Base-by-base conservation (phyloP, 2,113 vertebrate species). In the Carollia perspicillata region DNA sequence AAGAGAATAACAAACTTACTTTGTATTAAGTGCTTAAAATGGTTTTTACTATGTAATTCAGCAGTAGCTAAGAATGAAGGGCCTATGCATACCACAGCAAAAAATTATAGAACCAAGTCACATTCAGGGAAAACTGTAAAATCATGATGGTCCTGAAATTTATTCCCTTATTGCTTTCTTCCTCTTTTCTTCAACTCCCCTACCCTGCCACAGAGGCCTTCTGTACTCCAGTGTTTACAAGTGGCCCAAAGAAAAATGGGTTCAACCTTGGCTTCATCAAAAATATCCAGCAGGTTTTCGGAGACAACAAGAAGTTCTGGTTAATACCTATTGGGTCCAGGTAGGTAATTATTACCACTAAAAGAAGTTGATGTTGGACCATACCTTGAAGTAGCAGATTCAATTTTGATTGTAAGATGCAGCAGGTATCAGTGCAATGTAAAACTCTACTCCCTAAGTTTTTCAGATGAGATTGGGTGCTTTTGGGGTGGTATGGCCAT, bases 201-300 rank as follows among this genome's bases (percentile, higher is more conserved):
- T 91, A n/a, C 65, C 85, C 92, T 20, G 51, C 44, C 95, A 23
- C 94, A 99, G 99, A 99, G 99, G 99, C 99, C 78, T 99, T 99
- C 97, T 99, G 99, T 40, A 98, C 99, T 96, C 99, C 99, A 8
- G 98, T 99, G 51, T 99, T 99, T 98, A 98, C 98, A 74, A 99
- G 95, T 23, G 99, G 99, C 88, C 99, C 99, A 58, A 99, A 99
- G 97, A 99, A 99, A 98, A 99, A 99, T 72, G 99, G 99, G 79
- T 99, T 99, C 97, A 99, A 99, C 74, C 98, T 99, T 7, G 99
- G 99, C 89, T 93, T 99, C 78, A 97, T 98, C 86, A 99, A 96
- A 98, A 99, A 99, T 95, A 98, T 99, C 84, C 98, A 98, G 97
- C 99, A 99, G 96, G 99, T 99, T 53, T 99, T 99, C 98, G 99